These are phyloP conservation scores for Phaethon lepturus DNA, from an alignment of 2,113 vertebrate genomes.

Conservation along the genomic window DNA sequence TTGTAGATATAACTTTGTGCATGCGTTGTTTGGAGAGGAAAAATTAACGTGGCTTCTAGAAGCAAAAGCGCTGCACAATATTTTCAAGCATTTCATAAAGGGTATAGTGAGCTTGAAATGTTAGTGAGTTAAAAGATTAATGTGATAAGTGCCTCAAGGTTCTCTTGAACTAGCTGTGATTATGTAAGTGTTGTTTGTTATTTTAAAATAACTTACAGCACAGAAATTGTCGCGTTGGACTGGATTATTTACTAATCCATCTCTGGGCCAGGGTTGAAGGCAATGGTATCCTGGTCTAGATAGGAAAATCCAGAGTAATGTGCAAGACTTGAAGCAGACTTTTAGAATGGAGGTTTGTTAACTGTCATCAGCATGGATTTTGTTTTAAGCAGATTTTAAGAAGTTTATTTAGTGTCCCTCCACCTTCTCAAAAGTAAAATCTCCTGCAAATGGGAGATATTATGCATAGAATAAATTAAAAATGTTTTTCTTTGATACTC, in stretches of 20 bases:
- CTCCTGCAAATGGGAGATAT: background rate
- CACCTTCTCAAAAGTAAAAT: background rate
- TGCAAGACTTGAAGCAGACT: background rate
- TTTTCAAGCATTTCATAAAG: slow-evolving; percentile 6
- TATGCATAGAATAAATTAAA: background rate
- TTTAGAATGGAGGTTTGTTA: background rate
- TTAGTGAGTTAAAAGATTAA: slow-evolving; percentile 39
- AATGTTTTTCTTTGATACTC: background rate
- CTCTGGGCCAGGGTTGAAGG: background rate
- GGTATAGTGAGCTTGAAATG: slow-evolving; percentile 27
- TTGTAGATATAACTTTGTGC: background rate
- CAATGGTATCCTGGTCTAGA: background rate
- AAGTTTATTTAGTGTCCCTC: background rate
- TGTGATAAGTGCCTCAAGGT: slow-evolving; percentile 23
- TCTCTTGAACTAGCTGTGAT: background rate
- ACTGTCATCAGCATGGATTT: background rate
- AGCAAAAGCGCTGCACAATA: background rate
- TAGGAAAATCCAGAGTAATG: background rate
- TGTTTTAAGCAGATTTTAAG: background rate
- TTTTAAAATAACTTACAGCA: slow-evolving; percentile 4
- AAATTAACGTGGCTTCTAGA: background rate
- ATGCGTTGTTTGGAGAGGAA: background rate
- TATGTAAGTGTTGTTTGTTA: slow-evolving; percentile 1
- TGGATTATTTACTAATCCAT: slow-evolving; percentile 9
- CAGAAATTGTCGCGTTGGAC: background rate